Evolutionary conservation across 2,113 vertebrate genomes (phyloP).

Genomic region (Dasyprocta punctata): DNA sequence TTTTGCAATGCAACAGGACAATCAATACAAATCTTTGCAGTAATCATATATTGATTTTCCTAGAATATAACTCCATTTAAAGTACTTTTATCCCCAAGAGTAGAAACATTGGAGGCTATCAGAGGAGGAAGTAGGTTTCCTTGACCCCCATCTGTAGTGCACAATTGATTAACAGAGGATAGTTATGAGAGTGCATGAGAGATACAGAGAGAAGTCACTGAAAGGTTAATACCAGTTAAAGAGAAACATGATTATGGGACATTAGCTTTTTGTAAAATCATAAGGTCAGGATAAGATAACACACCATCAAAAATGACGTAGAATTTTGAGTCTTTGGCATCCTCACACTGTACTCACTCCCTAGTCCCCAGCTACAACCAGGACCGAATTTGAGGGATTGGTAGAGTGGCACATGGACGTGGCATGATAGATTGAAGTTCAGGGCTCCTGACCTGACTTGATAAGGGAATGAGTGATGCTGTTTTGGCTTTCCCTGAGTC

Average conservation of each 20-base stretch:
- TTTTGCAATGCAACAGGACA: conserved; percentile 91
- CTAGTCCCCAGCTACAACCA: not conserved
- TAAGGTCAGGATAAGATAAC: conserved; percentile 92
- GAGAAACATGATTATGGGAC: conserved; percentile 92
- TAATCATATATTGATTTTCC: conserved; percentile 98
- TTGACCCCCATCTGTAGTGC: conserved; percentile 95
- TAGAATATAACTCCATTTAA: conserved; percentile 96
- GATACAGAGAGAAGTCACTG: conserved; percentile 86
- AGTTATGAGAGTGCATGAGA: conserved; percentile 84
- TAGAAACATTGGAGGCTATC: conserved; percentile 91
- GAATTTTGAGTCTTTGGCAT: conserved; percentile 87
- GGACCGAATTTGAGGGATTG: not conserved
- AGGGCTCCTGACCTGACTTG: not conserved
- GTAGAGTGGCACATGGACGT: not conserved
- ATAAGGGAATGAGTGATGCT: not conserved
- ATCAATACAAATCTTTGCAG: conserved; percentile 94
- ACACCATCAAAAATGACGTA: conserved; percentile 88
- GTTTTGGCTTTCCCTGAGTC: not conserved
- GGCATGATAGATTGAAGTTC: not conserved
- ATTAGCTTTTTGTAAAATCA: conserved; percentile 93
- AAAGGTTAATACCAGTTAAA: conserved; percentile 92
- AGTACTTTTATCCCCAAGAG: conserved; percentile 93
- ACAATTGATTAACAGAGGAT: conserved; percentile 95
- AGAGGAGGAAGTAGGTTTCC: conserved; percentile 92
- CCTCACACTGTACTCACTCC: not conserved